Base-by-base conservation (phyloP, 37 sponge, comb jelly and placozoan species). In the Beroe ovata region DNA sequence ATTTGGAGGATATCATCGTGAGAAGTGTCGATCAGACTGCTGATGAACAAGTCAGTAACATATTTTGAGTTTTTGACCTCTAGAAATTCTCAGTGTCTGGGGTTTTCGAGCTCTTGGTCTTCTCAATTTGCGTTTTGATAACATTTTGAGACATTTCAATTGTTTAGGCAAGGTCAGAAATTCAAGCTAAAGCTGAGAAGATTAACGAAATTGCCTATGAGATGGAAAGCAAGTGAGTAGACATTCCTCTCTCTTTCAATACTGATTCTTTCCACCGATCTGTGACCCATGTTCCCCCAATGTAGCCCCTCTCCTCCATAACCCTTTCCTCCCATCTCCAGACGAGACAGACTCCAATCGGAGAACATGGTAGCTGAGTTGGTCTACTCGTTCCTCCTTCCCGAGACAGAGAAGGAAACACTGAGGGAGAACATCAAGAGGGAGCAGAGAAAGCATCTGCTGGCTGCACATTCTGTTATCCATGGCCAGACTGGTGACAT, bases 321-420 rank as follows among this genome's bases (percentile, higher is more conserved):
- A 4, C 58, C 64, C 90, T 89, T 64, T 21, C 30, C 38, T 28
- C 22, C 14, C 54, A 16, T 47, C 54, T 47, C 35, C 84, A 77
- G 84, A 35, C 41, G 84, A 77, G 84, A 77, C 33, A 8, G 84
- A 42, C 47, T 77, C 1, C 84, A 77, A 42, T 77, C 84, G 16
- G 84, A 77, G 33, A 77, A 77, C 54, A 77, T 95, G 90, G 96
- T 94, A 0, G 93, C 98, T 41, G 96, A 97, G 61, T 72, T 97
- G 88, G 95, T 97, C 41, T 71, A 94, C 88, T 63, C 93, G 16
- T 97, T 97, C 92, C 94, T 97, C n/a, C 92, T 97, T 0, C 98
- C 98, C 21, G 98, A 97, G 64, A 94, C 94, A 29, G 95, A 97
- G 91, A 97, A 93, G 63, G 89, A 92, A 60, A 93, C 93, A 23